These are phyloP conservation scores for Diacarnus erythraeanus DNA, from an alignment of 37 sponge, comb jelly and placozoan genomes.

Conservation along the genomic window DNA sequence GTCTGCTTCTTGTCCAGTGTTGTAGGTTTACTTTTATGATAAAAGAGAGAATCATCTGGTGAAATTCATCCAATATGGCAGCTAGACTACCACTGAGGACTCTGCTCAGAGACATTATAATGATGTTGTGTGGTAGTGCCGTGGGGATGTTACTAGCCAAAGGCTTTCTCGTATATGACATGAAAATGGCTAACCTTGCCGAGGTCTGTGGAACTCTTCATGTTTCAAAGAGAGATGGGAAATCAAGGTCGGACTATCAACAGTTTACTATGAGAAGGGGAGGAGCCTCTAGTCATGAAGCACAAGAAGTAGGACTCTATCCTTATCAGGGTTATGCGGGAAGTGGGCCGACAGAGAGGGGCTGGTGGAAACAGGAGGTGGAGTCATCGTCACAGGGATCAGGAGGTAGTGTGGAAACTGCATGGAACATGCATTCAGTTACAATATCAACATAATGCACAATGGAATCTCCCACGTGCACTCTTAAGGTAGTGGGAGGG, in stretches of 20 bases:
- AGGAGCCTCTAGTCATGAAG: neutral
- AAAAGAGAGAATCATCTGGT: no score
- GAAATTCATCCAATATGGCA: neutral
- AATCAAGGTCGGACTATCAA: neutral
- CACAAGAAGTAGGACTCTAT: neutral
- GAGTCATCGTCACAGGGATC: no score
- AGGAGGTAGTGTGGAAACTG: no score
- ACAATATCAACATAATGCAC: no score
- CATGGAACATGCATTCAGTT: no score
- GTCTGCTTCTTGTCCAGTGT: no score
- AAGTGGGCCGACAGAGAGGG: neutral
- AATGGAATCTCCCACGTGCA: no score
- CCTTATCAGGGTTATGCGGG: neutral
- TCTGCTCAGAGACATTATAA: slow-evolving; percentile 7
- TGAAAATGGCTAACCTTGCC: neutral
- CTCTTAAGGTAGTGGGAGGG: no score
- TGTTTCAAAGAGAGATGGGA: neutral
- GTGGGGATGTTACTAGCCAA: slow-evolving; percentile 24
- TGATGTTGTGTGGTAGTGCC: slow-evolving; percentile 24
- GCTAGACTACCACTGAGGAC: slow-evolving; percentile 18
- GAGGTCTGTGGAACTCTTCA: neutral
- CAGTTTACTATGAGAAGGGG: neutral
- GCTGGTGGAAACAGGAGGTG: no score
- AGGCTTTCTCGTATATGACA: neutral
- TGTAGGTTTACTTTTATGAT: no score